A percentile compares a stretch with the other conserved stretches of the same genome.
Conservation (phyloP, 2,888 invertebrate species). For the Leistus spinibarbis region DNA sequence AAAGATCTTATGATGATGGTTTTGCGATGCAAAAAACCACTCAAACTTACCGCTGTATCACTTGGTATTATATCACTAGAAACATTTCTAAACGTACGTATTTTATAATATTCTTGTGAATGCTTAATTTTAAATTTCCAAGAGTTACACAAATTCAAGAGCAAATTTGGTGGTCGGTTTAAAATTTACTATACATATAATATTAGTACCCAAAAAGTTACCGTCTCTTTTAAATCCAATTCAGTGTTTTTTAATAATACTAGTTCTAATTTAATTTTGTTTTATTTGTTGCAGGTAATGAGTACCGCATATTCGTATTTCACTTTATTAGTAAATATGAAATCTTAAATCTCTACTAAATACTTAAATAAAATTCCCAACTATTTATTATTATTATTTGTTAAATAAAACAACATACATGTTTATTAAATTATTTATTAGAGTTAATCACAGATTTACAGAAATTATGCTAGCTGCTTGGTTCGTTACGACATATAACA, state of each 20-base stretch:
- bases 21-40: conserved; percentile 46
- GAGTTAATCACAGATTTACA: neutral
- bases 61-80: conserved; percentile 46
- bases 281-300: conserved; percentile 39
- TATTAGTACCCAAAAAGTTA: too few relatives aligned
- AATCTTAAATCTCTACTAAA: conserved; percentile 16
- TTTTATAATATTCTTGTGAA: neutral
- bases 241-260: too few relatives aligned
- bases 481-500: conserved; percentile 79
- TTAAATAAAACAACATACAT: too few relatives aligned
- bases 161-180: too few relatives aligned
- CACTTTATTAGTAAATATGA: conserved; percentile 40
- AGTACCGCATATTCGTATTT: conserved; percentile 40
- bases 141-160: too few relatives aligned
- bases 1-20: conserved; percentile 45
- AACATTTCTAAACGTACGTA: conserved; percentile 37
- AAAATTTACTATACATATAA: neutral
- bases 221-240: too few relatives aligned
- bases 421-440: too few relatives aligned
- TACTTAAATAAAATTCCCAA: neutral
- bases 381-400: neutral
- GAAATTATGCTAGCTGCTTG: conserved; percentile 49
- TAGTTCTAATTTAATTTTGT: neutral
- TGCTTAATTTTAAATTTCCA: too few relatives aligned
- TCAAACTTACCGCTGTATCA: conserved; percentile 46